phyloP scores from a whole-genome alignment of 1,140 invertebrate genomes.

The Hyles euphorbiae region DNA sequence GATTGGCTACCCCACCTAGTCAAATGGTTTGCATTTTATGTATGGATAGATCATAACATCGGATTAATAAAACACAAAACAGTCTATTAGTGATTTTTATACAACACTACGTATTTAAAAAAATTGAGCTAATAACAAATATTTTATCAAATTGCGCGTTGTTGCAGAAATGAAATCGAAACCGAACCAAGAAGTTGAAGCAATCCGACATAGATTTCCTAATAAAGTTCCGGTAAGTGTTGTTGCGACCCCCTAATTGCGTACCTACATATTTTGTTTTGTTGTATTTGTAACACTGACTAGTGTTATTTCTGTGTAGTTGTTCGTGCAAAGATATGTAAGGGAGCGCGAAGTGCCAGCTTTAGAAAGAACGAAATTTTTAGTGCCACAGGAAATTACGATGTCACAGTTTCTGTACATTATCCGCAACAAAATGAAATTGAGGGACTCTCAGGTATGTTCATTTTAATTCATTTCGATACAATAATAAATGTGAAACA shows the following conservation, averaged over 20 bases:
- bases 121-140: neutral
- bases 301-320: slow-evolving; percentile 66
- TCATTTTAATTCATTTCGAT: no score
- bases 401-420: slow-evolving; percentile 83
- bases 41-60: no score
- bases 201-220: slow-evolving; percentile 75
- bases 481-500: no score
- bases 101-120: no score
- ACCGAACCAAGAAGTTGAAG: slow-evolving; percentile 71
- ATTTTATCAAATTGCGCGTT: slow-evolving; percentile 12
- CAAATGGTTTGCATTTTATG: no score
- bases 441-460: slow-evolving; percentile 59
- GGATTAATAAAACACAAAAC: no score
- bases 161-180: slow-evolving; percentile 61
- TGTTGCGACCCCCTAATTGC: no score
- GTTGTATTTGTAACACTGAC: neutral
- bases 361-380: slow-evolving; percentile 83
- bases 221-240: slow-evolving; percentile 76
- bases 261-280: neutral
- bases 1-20: no score
- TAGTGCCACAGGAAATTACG: slow-evolving; percentile 85
- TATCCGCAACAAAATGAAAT: slow-evolving; percentile 64
- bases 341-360: slow-evolving; percentile 80
- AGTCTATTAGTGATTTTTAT: no score
- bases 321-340: slow-evolving; percentile 82